A percentile compares a stretch with the other conserved stretches of the same genome.
Conservation (phyloP, 2,797 vertebrate species). For the Enteromius viviparus region DNA sequence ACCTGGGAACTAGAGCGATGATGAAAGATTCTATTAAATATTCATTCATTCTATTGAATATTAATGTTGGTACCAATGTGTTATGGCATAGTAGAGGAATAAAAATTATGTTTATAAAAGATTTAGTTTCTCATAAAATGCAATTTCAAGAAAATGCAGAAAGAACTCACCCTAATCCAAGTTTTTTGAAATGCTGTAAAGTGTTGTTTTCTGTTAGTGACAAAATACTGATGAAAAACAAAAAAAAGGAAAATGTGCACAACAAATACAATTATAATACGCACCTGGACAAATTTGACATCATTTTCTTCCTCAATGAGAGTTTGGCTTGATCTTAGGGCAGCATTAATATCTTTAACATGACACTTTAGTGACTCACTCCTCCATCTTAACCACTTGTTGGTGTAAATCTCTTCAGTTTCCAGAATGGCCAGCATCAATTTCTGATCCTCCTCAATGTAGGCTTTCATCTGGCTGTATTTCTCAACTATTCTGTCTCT, state of each 20-base stretch:
- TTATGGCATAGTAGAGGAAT: not conserved
- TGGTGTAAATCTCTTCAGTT: conserved; percentile 71
- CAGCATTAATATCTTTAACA: conserved; percentile 69
- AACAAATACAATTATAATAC: not conserved
- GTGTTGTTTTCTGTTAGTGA: conserved; percentile 22
- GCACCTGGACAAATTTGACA: conserved; percentile 50
- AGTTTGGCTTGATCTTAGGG: conserved; percentile 68
- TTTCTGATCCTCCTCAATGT: conserved; percentile 76
- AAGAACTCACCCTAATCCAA: conserved; percentile 73
- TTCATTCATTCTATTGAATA: no score
- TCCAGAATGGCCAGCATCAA: conserved; percentile 79
- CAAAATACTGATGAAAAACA: not conserved
- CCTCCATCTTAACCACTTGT: conserved; percentile 72
- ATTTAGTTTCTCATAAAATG: not conserved
- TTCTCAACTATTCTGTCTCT: conserved; percentile 73
- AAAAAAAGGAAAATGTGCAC: not conserved
- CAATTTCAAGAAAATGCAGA: conserved; percentile 9
- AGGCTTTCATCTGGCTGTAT: conserved; percentile 73
- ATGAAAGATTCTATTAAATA: not conserved
- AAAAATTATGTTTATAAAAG: not conserved
- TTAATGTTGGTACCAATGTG: not conserved
- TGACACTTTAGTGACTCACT: conserved; percentile 67
- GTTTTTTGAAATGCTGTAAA: conserved; percentile 71
- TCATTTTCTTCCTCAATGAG: conserved; percentile 70
- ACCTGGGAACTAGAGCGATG: conserved; percentile 64